These are phyloP conservation scores for Anguilla obscura DNA, from an alignment of 2,797 vertebrate species.

Conservation along the genomic window DNA sequence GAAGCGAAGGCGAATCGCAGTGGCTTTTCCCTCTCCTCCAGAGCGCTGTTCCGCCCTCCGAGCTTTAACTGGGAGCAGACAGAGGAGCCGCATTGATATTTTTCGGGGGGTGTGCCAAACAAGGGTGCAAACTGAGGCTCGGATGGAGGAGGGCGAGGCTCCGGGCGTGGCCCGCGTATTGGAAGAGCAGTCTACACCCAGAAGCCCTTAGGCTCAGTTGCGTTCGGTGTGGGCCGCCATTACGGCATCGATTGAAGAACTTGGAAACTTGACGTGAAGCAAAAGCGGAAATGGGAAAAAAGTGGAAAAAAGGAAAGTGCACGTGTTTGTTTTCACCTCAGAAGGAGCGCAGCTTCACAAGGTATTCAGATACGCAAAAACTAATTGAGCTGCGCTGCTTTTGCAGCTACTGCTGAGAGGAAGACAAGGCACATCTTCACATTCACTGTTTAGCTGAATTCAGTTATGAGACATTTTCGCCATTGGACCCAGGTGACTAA, in stretches of 20 bases:
- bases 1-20: neutral
- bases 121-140: neutral
- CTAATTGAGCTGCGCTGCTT: neutral
- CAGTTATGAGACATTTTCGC: neutral
- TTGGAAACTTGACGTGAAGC: neutral
- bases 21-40: neutral
- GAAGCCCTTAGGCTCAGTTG: neutral
- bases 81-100: neutral
- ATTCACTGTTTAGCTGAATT: neutral
- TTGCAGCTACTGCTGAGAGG: neutral
- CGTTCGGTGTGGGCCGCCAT: neutral
- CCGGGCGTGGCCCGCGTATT: neutral
- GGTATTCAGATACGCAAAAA: neutral
- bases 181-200: neutral
- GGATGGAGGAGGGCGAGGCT: neutral
- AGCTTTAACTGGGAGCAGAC: neutral
- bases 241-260: neutral
- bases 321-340: neutral
- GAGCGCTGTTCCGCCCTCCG: neutral
- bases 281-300: no score
- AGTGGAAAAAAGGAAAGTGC: neutral
- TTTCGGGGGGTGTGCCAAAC: conserved; percentile 13
- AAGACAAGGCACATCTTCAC: neutral
- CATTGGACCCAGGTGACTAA: neutral
- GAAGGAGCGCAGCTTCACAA: neutral